Base-by-base conservation (phyloP, 2,113 vertebrate genomes). In the Cochlearius cochlearius region DNA sequence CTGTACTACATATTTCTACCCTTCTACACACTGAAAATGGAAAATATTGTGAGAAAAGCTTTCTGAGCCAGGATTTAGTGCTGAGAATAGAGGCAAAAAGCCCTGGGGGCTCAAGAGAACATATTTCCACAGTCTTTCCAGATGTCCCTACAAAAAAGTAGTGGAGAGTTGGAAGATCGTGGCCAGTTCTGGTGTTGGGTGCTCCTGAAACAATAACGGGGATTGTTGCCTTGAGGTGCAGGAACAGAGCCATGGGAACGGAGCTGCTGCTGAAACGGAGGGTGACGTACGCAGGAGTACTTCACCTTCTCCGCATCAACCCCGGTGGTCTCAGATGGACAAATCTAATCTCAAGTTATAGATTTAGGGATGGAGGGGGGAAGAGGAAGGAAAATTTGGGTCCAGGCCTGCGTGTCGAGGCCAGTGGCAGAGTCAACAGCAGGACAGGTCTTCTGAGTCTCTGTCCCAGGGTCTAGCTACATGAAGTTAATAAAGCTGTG, bases 21-120 rank as follows among this genome's bases (percentile, higher is more conserved):
- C 73, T 76, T 92, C 60, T 75, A 50, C 53, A 59, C 45, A 18
- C 45, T 73, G 73, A 91, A 89, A 58, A 7, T 66, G 92, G 88
- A 89, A 96, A 94, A 77, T 55, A 38, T 0, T 92, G 92, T 87
- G 86, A 92, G 88, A 92, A 85, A 89, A 87, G 30, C 56, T 89
- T 78, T 60, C 74, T 1, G 3, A 92, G 83, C 34, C 80, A 79
- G 83, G 58, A 56, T 41, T 89, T 56, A 88, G 73, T 23, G 55
- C 94, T 89, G 83, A 78, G 91, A 96, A 96, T 56, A 94, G 86
- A 96, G 83, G 68, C 95, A 89, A 82, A 94, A 97, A 89, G 56
- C 92, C 92, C 95, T 87, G 83, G 79, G 68, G 66, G 68, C 36
- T 91, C 53, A 53, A 85, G 58, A 81, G 64, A 66, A 55, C 41